These are phyloP conservation scores for Nothobranchius furzeri DNA, from an alignment of 2,113 vertebrate genomes.

Conservation along the genomic window DNA sequence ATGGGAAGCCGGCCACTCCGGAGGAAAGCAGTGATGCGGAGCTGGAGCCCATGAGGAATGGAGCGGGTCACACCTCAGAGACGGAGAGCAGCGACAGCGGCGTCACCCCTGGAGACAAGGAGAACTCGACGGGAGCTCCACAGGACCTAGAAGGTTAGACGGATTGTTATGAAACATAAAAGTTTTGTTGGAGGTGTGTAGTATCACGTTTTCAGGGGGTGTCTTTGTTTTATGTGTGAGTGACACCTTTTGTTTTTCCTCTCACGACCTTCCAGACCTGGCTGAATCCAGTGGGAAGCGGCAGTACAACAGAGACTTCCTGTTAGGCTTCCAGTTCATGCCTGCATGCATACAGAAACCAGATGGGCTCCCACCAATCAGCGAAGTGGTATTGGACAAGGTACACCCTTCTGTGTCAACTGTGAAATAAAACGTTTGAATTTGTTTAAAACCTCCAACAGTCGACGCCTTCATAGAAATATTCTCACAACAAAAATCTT, in stretches of 20 bases:
- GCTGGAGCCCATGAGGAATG: conserved; percentile 85
- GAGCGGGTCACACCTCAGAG: conserved; percentile 85
- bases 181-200: not conserved
- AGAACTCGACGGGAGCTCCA: conserved; percentile 75
- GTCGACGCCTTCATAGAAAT: too few relatives aligned
- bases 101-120: conserved; percentile 74
- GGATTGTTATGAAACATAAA: too few relatives aligned
- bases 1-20: conserved; percentile 55
- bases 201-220: not conserved
- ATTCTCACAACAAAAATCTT: too few relatives aligned
- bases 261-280: conserved; percentile 57
- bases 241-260: not conserved
- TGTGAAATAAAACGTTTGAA: not conserved
- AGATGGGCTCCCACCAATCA: conserved; percentile 93
- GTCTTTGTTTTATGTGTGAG: not conserved
- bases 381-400: conserved; percentile 97
- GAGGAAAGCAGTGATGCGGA: conserved; percentile 91
- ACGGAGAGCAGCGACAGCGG: conserved; percentile 82
- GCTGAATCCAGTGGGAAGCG: conserved; percentile 86
- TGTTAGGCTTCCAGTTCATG: conserved; percentile 94
- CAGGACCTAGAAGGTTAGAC: conserved; percentile 82
- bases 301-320: conserved; percentile 90
- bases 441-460: too few relatives aligned
- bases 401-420: conserved; percentile 65
- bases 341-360: conserved; percentile 93